These are phyloP conservation scores for Chaetodon auriga DNA, from an alignment of 2,113 vertebrate species.

Conservation along the genomic window DNA sequence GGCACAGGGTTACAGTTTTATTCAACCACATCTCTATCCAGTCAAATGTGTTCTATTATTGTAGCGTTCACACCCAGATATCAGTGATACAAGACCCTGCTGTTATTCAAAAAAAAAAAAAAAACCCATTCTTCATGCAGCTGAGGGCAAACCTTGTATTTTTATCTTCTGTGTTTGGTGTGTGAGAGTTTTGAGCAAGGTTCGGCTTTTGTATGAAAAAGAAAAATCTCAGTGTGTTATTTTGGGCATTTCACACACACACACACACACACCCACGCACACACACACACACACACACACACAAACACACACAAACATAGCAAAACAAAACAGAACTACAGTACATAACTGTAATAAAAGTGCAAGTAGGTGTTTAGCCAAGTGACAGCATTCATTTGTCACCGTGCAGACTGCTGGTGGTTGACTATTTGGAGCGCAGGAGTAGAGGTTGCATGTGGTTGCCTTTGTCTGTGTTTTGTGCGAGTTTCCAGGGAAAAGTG, in stretches of 20 bases:
- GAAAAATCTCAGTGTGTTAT: constrained; percentile 19
- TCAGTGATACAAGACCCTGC: neutral
- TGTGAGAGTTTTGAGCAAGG: neutral
- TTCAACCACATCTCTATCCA: constrained; percentile 34
- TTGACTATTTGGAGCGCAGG: constrained; percentile 49
- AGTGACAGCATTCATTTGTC: constrained; percentile 81
- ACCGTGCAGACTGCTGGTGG: constrained; percentile 50
- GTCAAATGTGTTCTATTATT: constrained; percentile 33
- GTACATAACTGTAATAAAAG: constrained; percentile 75
- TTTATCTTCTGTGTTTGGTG: constrained; percentile 16
- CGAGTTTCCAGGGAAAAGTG: constrained; percentile 30
- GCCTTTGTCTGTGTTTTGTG: constrained; percentile 12
- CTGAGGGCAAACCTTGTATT: neutral
- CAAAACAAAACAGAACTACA: constrained; percentile 35
- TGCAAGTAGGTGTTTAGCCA: constrained; percentile 74
- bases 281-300: no score
- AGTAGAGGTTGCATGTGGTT: constrained; percentile 20
- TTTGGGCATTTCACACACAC: constrained; percentile 12
- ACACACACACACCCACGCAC: no score
- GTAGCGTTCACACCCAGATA: constrained; percentile 15
- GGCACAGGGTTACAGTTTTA: constrained; percentile 57
- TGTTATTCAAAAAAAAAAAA: constrained; percentile 29
- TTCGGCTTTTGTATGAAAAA: constrained; percentile 4
- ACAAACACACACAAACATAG: neutral
- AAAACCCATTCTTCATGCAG: neutral